Evolutionary conservation across 2,113 vertebrate species (phyloP).

Genomic region (Aldabrachelys gigantea): DNA sequence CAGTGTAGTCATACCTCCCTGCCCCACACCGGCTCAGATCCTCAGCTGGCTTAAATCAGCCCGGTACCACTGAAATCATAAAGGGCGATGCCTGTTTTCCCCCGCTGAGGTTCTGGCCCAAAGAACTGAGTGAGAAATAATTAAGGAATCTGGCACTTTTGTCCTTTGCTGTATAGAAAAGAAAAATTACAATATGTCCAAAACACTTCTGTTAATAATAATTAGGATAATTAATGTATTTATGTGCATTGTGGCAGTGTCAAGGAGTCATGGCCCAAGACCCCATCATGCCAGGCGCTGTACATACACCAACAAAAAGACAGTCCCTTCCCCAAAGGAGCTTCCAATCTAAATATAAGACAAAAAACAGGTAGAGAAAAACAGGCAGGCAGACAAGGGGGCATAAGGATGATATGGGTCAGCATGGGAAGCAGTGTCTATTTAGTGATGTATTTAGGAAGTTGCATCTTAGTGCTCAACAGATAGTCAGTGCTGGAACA

Average conservation of each 20-base stretch:
- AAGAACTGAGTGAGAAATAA: background rate
- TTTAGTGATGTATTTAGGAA: too few species aligned
- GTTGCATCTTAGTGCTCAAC: background rate
- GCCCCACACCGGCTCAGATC: background rate
- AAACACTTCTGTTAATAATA: background rate
- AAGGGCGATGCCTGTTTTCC: background rate
- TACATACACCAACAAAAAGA: background rate
- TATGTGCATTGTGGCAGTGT: background rate
- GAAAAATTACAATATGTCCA: background rate
- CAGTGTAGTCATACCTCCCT: background rate
- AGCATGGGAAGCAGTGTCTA: background rate
- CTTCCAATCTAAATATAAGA: background rate
- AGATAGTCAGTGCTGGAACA: background rate
- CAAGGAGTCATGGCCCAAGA: background rate
- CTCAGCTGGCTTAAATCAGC: background rate
- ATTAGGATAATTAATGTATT: background rate
- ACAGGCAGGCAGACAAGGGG: background rate
- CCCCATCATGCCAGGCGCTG: background rate
- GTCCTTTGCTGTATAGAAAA: background rate
- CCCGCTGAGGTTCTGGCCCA: background rate
- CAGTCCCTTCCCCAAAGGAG: background rate
- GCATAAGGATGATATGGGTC: background rate
- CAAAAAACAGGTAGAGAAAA: background rate
- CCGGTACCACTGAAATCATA: background rate
- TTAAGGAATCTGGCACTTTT: background rate